Base-by-base conservation (phyloP, 2,888 invertebrate species). In the Meiosimyza platycephala region DNA sequence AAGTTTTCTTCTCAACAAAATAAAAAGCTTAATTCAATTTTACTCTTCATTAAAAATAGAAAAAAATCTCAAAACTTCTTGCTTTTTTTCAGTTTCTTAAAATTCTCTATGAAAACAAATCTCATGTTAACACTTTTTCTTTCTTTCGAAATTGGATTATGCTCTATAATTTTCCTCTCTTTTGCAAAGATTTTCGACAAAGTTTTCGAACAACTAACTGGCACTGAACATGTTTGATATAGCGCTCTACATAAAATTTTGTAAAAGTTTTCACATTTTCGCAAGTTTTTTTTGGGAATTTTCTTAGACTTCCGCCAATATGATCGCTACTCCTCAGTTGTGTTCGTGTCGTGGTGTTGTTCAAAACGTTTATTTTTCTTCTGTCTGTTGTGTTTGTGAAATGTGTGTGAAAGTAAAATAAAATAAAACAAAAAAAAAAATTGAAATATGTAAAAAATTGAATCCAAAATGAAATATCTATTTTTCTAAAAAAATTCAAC, bases 311-410 rank as follows among this genome's bases (percentile, higher is more conserved):
- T 47, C 55, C 47, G 57, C 22, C 12, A 16, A 40, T 16, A 11
- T 47, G 66, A 66, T 65, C 67, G 59, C 15, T 13, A 47, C 62
- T 76, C 71, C 62, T 76, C 71, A 79, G 79, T 79, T 78, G 77
- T 74, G 72, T 74, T 77, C 74, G 76, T 78, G 76, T 74, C 76
- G 77, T 77, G 71, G 76, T 76, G 76, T 77, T 77, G 77, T 78
- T 76, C 75, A 75, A 78, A 77, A 76, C 79, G 75, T 76, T 77
- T 28, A 28, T 28, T 28, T 28, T 28, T 74, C 71, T 68, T 72
- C 59, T 60, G 71, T 55, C 40, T 55, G 72, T 33, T 7, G 60
- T 60, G 18, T 63, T 13, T 40, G 48, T 63, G 70, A 33, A 33
- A 18, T 52, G 52, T 70, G 52, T 54, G 63, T 70, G 47, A 47